Base-by-base conservation (phyloP, 1,140 invertebrate species). In the Magallana angulata region DNA sequence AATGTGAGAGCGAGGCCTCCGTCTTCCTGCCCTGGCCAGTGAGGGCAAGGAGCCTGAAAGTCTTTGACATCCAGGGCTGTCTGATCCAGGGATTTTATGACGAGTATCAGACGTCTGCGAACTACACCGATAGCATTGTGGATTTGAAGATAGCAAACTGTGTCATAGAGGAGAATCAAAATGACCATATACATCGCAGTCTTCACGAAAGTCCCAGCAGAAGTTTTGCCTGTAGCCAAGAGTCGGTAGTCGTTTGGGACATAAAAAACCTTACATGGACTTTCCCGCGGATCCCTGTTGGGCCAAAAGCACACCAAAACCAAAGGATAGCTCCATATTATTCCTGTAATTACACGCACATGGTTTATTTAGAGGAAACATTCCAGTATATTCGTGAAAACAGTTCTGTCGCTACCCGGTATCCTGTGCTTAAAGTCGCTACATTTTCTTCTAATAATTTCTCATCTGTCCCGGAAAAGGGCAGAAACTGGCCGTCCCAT, bases 11-110 rank as follows among this genome's bases (percentile, higher is more conserved):
- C 8, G 81, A 56, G n/a, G 81, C 56, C n/a, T 57, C 48, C 16
- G 81, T 82, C 9, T 82, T 57, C 18, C 57, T 82, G 0, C 81
- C 81, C 57, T 82, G 81, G 81, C 81, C 81, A 16, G 57, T 82
- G 48, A 18, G 57, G 16, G 81, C 81, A 7, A 9, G 57, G 57
- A 82, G 48, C 48, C 81, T 82, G 36, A 56, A 82, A 8, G 81
- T 82, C 3, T 24, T 82, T 8, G 57, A 57, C 81, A 58, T 82
- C 16, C 14, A 82, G n/a, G 48, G 48, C 4, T 82, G 81, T 30
- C 18, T n/a, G n/a, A 57, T 82, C 7, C 48, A 14, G 36, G 81
- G 81, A 11, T 82, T 57, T 58, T 82, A 57, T 7, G 48, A 57
- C 16, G 81, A 82, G 48, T 82, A 57, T 4, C n/a, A 57, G 81